Base-by-base conservation (phyloP, 2,888 invertebrate genomes). In the Cloeon dipterum region DNA sequence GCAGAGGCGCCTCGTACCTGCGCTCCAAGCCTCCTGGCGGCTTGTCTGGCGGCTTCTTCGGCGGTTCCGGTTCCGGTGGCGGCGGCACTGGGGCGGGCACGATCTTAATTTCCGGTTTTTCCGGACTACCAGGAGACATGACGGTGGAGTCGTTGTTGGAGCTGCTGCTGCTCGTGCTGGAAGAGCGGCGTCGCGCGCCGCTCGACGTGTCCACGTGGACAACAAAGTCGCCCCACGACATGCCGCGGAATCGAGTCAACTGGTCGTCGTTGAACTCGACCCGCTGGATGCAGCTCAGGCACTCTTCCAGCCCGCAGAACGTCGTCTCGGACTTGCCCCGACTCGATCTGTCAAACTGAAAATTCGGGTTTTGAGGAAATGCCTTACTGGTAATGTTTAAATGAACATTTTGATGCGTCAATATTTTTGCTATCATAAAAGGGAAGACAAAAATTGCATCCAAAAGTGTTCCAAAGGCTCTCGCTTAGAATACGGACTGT, bases 201-300 rank as follows among this genome's bases (percentile, higher is more conserved):
- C n/a, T 23, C 7, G 13, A 14, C 14, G 35, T 20, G 23, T 39
- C 44, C 55, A 50, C 49, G 52, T 62, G 42, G 49, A 48, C 42
- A 54, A 56, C 50, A 44, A 59, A 59, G 39, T 58, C 57, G 19
- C 47, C 39, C 58, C 58, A 59, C 35, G 50, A 47, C 51, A 58
- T 53, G 5, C 58, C 58, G 49, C 63, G 61, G 47, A 61, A 65
- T 20, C 55, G 55, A 10, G 57, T 55, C 14, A 66, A 51, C 42
- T 62, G 58, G 40, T 61, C 61, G 46, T 66, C 65, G 42, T 57
- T 55, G 47, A 65, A 65, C 41, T 62, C 61, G 21, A 61, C 57
- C n/a, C 59, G 57, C 42, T 57, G 60, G 34, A 65, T 46, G 38
- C 55, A 53, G 39, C 52, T 54, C 29, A 66, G 52, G 5, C 63